Base-by-base conservation (phyloP, 2,797 vertebrate genomes). In the Pseudochaenichthys georgianus region DNA sequence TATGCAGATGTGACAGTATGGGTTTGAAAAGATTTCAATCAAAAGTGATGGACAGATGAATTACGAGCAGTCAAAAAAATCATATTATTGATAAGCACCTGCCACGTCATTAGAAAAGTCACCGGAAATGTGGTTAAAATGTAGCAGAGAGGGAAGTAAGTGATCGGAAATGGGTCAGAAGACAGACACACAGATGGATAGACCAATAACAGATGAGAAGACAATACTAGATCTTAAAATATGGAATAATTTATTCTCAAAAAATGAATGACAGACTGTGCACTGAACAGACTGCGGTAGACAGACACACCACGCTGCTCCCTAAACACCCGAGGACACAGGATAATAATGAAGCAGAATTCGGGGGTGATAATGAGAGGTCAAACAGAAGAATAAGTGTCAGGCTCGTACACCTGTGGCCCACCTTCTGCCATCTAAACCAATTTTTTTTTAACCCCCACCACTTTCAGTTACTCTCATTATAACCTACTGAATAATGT, bases 401-500 rank as follows among this genome's bases (percentile, higher is more conserved):
- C 66, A 21, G 82, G 83, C 83, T 84, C 77, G 83, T 90, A 91
- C 93, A 93, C 92, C 92, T 94, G 93, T 93, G 91, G 91, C 61
- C 59, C 85, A 93, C 93, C 94, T 75, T 78, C 94, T 79, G 93
- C 94, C 93, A 93, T 90, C 89, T 85, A 92, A 83, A 91, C 88
- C 72, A 53, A 8, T 73, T 70, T 72, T 63, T 62, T 68, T 64
- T 65, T 51, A 67, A 58, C 67, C 75, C 74, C 78, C 19, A 42
- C 71, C 64, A 54, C 42, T 34, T 87, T 88, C 76, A 47, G 86
- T 91, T 87, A 66, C 83, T 84, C 89, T 94, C 91, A 93, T 93
- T 93, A 93, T 87, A 83, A 80, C 70, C 91, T 93, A 63, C 87
- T 93, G 92, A 93, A 94, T 94, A 92, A 94, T 93, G 93, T 92